Percentiles rank a stretch among this genome's conserved stretches.
phyloP scores from a whole-genome alignment of 1,140 invertebrate species.

The Orussus abietinus region DNA sequence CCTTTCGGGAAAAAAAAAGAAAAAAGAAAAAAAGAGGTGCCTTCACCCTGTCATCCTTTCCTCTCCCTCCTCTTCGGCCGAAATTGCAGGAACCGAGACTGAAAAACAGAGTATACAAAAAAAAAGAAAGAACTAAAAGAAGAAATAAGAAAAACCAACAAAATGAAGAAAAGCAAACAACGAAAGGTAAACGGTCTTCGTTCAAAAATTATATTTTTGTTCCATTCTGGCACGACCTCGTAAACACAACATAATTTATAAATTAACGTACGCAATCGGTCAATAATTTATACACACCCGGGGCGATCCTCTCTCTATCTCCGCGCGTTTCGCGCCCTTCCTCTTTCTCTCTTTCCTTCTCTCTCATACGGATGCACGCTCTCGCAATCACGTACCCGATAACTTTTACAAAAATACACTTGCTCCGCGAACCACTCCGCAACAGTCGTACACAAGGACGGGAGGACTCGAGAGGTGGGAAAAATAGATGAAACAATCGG shows the following conservation, averaged over 20 bases:
- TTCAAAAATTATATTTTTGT: constrained; percentile 54
- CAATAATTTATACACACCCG: constrained; percentile 48
- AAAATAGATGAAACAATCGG: too few species aligned
- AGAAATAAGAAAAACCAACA: constrained; percentile 15
- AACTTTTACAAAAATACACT: too few species aligned
- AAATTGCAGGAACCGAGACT: neutral
- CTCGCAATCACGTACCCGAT: too few species aligned
- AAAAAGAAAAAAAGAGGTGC: too few species aligned
- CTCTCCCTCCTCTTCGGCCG: too few species aligned
- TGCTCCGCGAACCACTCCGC: too few species aligned
- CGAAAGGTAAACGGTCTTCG: too few species aligned
- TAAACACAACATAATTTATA: constrained; percentile 55
- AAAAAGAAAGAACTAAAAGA: constrained; percentile 27
- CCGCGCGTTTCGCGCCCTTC: constrained; percentile 18
- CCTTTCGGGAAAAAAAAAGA: neutral
- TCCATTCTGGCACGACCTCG: constrained; percentile 52
- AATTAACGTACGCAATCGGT: constrained; percentile 53
- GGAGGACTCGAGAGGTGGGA: too few species aligned
- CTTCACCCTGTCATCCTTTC: too few species aligned
- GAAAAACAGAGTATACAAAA: constrained; percentile 2
- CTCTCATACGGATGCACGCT: constrained; percentile 9
- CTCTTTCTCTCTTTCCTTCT: constrained; percentile 12
- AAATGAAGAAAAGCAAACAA: too few species aligned
- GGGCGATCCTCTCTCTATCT: constrained; percentile 19
- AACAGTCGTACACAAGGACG: too few species aligned